Evolutionary conservation across 92 coral and sea anemone species (phyloP), one percentile per base, ranked within the genome.

Genomic region (Porites divaricata): DNA sequence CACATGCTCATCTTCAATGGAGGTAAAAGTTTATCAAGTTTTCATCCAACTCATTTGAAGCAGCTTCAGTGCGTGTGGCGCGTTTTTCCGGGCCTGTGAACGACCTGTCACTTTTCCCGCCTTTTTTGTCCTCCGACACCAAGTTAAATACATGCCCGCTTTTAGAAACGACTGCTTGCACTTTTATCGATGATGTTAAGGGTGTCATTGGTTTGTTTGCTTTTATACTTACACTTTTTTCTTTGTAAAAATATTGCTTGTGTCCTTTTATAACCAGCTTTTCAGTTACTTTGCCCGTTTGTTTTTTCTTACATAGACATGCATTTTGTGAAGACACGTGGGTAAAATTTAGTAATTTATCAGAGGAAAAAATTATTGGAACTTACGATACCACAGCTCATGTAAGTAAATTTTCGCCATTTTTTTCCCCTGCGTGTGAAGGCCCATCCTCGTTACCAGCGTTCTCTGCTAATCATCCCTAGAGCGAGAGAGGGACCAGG

Each of bases 341-440:
- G 84, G 98, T 92, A 1, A 84, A 87, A 84, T 96, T 96, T 81
- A 92, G 97, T 78, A 96, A 96, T 75, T 81, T 92, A 77, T 85
- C 97, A 26, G 89, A 94, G 65, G 95, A 89, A 21, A 86, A 91
- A 83, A 89, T 96, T 20, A 96, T 96, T 45, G 99, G 98, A 5
- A 96, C 99, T 20, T 90, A 91, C 61, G 98, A 92, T 23, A 84
- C 93, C 1, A 92, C 93, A 11, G 99, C 99, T 70, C 98, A 94
- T 58, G 99, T 96, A 68, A 89, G 99, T 90, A 12, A 23, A 28
- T 12, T 23, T n/a, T 23, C 0, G 45, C 45, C 0, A 35, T 4
- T 35, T 35, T 35, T 28, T 35, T 35, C 0, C 45, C 45, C 6
- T 28, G 45, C 6, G 45, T 35, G 45, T 35, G 3, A 35, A 35